Evolutionary conservation across 2,888 invertebrate genomes (phyloP).

Genomic region (Drosophila borborema): DNA sequence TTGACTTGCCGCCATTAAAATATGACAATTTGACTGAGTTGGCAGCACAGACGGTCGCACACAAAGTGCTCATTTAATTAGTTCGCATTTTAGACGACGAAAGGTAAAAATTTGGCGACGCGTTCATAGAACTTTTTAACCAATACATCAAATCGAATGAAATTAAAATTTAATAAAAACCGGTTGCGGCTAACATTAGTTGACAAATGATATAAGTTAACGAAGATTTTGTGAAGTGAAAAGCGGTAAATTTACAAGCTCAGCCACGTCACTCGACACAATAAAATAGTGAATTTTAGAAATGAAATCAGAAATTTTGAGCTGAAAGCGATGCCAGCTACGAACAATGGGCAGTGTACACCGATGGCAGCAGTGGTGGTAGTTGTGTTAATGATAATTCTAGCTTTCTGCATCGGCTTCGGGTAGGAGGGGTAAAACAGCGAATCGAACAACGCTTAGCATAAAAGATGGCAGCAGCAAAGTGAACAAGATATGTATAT

Average conservation of each 20-base stretch:
- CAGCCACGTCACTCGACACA: conserved; percentile 71
- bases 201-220: conserved; percentile 41
- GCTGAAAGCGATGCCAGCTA: conserved; percentile 43
- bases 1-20: conserved; percentile 70
- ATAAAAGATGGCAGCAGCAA: conserved; percentile 78
- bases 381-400: conserved; percentile 67
- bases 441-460: conserved; percentile 70
- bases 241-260: conserved; percentile 74
- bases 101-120: conserved; percentile 78
- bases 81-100: conserved; percentile 82
- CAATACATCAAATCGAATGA: conserved; percentile 46
- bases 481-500: conserved; percentile 71
- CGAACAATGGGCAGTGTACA: conserved; percentile 57
- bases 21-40: conserved; percentile 45
- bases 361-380: conserved; percentile 50
- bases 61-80: conserved; percentile 79
- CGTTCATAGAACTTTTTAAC: conserved; percentile 61
- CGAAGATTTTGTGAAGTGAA: conserved; percentile 30
- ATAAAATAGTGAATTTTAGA: conserved; percentile 62
- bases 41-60: conserved; percentile 64
- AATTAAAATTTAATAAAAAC: conserved; percentile 53
- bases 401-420: conserved; percentile 62
- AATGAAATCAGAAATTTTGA: conserved; percentile 60
- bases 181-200: conserved; percentile 58
- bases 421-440: conserved; percentile 55